Conservation (phyloP, 2,888 invertebrate genomes). For the Megamerina dolium region DNA sequence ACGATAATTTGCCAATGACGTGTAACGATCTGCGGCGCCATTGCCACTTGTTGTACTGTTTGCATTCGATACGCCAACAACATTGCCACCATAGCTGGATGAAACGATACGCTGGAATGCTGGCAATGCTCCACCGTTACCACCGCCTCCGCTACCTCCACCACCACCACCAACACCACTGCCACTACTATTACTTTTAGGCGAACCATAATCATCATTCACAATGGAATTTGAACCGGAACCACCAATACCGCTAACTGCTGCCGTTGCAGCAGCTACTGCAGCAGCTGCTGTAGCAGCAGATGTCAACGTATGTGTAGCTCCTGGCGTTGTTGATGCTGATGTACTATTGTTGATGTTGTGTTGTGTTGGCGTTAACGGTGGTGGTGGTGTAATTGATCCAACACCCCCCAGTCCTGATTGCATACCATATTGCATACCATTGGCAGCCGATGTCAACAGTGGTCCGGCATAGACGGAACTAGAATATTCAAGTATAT, state of each 20-base stretch:
- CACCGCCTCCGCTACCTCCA: conserved; percentile 19
- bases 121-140: conserved; percentile 37
- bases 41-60: conserved; percentile 27
- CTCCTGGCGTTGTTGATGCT: conserved; percentile 24
- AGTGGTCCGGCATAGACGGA: conserved; percentile 44
- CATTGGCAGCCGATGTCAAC: conserved; percentile 40
- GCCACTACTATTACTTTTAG: conserved; percentile 38
- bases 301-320: conserved; percentile 29
- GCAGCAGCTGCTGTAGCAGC: conserved; percentile 23
- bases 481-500: too few relatives aligned
- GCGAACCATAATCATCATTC: conserved; percentile 43
- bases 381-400: conserved; percentile 25
- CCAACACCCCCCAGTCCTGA: conserved; percentile 26
- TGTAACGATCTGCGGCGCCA: conserved; percentile 37
- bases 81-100: conserved; percentile 21
- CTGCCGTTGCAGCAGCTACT: conserved; percentile 18
- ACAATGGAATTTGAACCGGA: conserved; percentile 20
- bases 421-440: conserved; percentile 39
- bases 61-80: conserved; percentile 9
- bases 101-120: conserved; percentile 44
- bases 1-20: conserved; percentile 42
- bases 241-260: conserved; percentile 19
- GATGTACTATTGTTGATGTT: conserved; percentile 23
- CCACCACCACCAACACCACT: conserved; percentile 31
- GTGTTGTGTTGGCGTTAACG: conserved; percentile 32